Evolutionary conservation across 2,797 vertebrate species (phyloP).

Genomic region (Epinephelus coioides): DNA sequence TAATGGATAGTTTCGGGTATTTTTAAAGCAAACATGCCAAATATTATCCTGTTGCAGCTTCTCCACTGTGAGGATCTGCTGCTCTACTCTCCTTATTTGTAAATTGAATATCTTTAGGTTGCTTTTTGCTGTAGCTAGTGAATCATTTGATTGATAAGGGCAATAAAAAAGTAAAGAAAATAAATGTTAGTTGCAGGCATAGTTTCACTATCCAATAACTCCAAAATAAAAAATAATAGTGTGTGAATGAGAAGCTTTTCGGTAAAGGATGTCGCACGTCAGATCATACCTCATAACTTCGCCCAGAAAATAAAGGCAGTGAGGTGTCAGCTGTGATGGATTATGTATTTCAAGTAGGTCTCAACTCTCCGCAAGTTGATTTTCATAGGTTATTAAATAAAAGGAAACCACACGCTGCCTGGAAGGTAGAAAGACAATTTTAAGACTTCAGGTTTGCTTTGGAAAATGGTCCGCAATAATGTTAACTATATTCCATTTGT

Average conservation of each 20-base stretch:
- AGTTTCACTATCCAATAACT: neutral
- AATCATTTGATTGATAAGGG: no score
- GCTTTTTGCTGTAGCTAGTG: no score
- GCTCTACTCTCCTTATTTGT: neutral
- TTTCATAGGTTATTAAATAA: slow-evolving; percentile 28
- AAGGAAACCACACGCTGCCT: slow-evolving; percentile 14
- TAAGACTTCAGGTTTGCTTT: slow-evolving; percentile 21
- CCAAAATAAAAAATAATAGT: neutral
- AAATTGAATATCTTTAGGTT: neutral
- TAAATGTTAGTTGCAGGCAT: neutral
- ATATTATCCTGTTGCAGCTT: neutral
- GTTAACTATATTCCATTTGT: slow-evolving; percentile 20
- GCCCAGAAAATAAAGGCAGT: slow-evolving; percentile 17
- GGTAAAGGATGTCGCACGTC: neutral
- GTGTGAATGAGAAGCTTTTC: slow-evolving; percentile 10
- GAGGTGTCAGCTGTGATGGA: slow-evolving; percentile 20
- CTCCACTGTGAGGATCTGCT: neutral
- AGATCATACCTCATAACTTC: neutral
- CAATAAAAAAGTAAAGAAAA: no score
- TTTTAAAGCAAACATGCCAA: neutral
- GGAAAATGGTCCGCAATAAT: slow-evolving; percentile 20
- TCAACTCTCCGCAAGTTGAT: slow-evolving; percentile 15
- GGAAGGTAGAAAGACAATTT: slow-evolving; percentile 28
- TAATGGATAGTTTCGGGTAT: neutral
- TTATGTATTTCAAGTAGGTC: slow-evolving; percentile 22